Evolutionary conservation across 2,113 vertebrate genomes (phyloP), one percentile per base, ranked within the genome.

Genomic region (Ophthalmolycus amberensis): DNA sequence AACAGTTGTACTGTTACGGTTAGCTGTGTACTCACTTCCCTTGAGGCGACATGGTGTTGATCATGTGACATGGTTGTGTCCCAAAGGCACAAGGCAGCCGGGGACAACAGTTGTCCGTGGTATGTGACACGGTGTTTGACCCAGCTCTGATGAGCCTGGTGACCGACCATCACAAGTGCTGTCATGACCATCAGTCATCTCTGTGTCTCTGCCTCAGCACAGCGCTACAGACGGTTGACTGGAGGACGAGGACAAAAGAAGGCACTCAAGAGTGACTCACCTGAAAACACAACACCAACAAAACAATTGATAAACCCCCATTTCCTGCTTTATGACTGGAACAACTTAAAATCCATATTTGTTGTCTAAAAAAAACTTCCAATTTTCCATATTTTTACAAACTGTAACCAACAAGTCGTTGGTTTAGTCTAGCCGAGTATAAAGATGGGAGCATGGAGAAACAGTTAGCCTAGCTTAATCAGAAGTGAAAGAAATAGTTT

Each of bases 261-360:
- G 60, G 22, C 29, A 15, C 18, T 40, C 54, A 74, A n/a, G 16
- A 67, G 10, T 77, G 83, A 89, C 80, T 87, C 69, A 63, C 70
- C 79, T 71, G 34, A 71, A 71, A 73, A 46, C 18, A 65, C 16
- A 62, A 22, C 25, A 58, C 1, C 27, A 29, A 25, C 18, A 38
- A 10, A 58, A 42, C 8, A 22, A 10, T 10, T 27, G 12, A 75
- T 34, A 58, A 5, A 15, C 29, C 1, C 37, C 15, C 10, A 12
- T 37, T 14, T 40, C 40, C 27, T 70, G 66, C 18, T 27, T 2
- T 52, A 9, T 18, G 63, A 67, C 29, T 16, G 1, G 6, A 75
- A 37, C 42, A 34, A 62, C 58, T 18, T 25, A 4, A 27, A 9
- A 20, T n/a, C 14, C 32, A 25, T 32, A 32, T 20, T 48, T 11